Percentiles rank a stretch among this genome's conserved stretches.
These are phyloP conservation scores for Apodemus sylvaticus DNA, from an alignment of 2,113 vertebrate species.

Conservation along the genomic window DNA sequence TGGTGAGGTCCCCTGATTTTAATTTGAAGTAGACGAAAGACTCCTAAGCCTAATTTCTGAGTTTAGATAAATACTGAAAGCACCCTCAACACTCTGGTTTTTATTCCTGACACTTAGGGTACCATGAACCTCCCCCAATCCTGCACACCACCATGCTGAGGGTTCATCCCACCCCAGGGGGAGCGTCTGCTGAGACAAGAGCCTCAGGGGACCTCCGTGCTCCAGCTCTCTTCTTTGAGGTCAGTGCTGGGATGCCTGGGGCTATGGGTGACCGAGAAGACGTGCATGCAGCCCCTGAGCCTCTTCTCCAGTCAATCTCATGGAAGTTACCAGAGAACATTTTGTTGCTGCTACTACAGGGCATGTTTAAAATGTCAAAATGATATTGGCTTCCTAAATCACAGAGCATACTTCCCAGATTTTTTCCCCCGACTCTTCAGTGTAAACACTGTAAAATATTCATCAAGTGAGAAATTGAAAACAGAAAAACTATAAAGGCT, in stretches of 20 bases:
- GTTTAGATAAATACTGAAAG: background rate
- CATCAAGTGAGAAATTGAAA: slow-evolving; percentile 28
- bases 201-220: slow-evolving; percentile 80
- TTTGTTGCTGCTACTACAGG: background rate
- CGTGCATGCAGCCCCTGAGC: background rate
- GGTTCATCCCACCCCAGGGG: slow-evolving; percentile 88
- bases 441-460: slow-evolving; percentile 28
- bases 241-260: slow-evolving; percentile 63
- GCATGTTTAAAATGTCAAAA: background rate
- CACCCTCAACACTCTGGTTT: background rate
- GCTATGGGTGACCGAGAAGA: accelerated
- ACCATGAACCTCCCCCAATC: slow-evolving; percentile 94
- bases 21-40: background rate
- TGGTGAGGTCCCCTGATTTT: slow-evolving; percentile 83
- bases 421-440: background rate
- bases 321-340: background rate
- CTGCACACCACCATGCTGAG: slow-evolving; percentile 96
- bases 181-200: slow-evolving; percentile 73
- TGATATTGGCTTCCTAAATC: background rate
- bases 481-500: slow-evolving; percentile 21
- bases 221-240: slow-evolving; percentile 77
- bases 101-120: slow-evolving; percentile 83
- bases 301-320: background rate
- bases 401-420: background rate
- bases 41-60: background rate